Evolutionary conservation across 2,888 invertebrate species (phyloP).

Genomic region (Amblyjoppa fuscipennis): DNA sequence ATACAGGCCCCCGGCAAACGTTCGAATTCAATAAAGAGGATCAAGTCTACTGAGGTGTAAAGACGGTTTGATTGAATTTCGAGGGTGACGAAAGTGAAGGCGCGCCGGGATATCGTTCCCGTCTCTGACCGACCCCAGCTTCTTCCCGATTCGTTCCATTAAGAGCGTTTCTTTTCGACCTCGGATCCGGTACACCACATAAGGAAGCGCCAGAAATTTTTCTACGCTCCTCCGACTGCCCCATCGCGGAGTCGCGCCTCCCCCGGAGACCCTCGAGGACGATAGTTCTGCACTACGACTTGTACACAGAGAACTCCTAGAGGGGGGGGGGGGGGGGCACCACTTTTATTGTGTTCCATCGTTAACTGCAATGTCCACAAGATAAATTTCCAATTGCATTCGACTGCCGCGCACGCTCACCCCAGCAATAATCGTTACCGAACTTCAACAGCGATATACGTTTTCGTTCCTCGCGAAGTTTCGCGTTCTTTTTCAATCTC

Average conservation of each 20-base stretch:
- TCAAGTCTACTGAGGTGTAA: slow-evolving; percentile 81
- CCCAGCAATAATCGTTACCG: slow-evolving; percentile 28
- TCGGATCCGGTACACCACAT: background rate
- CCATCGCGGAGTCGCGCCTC: background rate
- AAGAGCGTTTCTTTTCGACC: background rate
- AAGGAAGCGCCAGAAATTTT: background rate
- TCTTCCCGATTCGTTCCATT: background rate
- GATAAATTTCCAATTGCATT: slow-evolving; percentile 49
- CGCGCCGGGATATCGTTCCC: slow-evolving; percentile 24
- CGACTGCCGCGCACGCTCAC: background rate
- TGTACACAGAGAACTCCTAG: background rate
- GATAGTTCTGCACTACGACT: slow-evolving; percentile 3
- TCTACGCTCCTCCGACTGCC: background rate
- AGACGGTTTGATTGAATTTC: slow-evolving; percentile 81
- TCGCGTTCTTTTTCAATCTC: slow-evolving; percentile 62
- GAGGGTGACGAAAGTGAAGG: slow-evolving; percentile 72
- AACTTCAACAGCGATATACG: slow-evolving; percentile 1
- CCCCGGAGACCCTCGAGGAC: background rate
- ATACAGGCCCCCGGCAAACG: slow-evolving; percentile 61
- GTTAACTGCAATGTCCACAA: slow-evolving; percentile 28
- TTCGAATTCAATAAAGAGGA: slow-evolving; percentile 79
- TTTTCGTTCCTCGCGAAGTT: slow-evolving; percentile 16
- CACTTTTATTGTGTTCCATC: slow-evolving; percentile 18
- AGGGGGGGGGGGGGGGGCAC: no score
- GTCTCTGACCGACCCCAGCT: slow-evolving; percentile 7